These are phyloP conservation scores for Sparidentex hasta DNA, from an alignment of 2,797 vertebrate species.

Conservation along the genomic window DNA sequence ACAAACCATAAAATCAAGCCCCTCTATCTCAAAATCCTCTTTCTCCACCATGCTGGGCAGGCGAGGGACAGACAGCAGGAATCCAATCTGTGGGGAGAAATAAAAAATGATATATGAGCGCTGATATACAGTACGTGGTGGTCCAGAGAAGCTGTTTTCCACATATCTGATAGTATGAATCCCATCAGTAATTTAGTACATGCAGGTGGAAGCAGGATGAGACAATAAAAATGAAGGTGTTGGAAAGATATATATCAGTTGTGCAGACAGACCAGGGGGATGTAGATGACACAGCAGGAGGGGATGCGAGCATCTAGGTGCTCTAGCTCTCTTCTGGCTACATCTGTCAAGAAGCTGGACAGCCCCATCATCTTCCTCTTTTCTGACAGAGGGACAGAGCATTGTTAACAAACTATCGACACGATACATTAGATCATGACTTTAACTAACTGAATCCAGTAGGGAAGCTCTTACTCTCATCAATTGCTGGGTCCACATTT, in stretches of 20 bases:
- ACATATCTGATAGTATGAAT: constrained; percentile 11
- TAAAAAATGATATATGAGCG: constrained; percentile 7
- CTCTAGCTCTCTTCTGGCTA: constrained; percentile 92
- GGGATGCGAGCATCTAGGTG: constrained; percentile 89
- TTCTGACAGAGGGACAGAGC: constrained; percentile 78
- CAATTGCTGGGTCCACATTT: constrained; percentile 92
- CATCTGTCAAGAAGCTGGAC: constrained; percentile 93
- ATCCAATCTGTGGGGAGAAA: constrained; percentile 89
- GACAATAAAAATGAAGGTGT: background rate
- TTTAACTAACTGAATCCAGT: background rate
- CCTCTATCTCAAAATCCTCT: constrained; percentile 93
- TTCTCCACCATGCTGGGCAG: constrained; percentile 92
- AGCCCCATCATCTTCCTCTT: constrained; percentile 94
- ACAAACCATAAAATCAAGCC: constrained; percentile 94
- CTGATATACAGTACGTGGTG: background rate
- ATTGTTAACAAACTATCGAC: background rate
- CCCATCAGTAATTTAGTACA: background rate
- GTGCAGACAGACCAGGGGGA: constrained; percentile 89
- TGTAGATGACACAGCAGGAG: constrained; percentile 95
- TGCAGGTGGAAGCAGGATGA: background rate
- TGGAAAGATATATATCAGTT: background rate
- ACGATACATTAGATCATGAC: background rate
- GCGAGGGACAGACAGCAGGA: constrained; percentile 93
- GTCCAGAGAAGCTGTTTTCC: background rate
- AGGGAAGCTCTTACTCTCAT: constrained; percentile 87